Base-by-base conservation (phyloP, 2,888 invertebrate genomes). In the Melangyna quadrimaculata region DNA sequence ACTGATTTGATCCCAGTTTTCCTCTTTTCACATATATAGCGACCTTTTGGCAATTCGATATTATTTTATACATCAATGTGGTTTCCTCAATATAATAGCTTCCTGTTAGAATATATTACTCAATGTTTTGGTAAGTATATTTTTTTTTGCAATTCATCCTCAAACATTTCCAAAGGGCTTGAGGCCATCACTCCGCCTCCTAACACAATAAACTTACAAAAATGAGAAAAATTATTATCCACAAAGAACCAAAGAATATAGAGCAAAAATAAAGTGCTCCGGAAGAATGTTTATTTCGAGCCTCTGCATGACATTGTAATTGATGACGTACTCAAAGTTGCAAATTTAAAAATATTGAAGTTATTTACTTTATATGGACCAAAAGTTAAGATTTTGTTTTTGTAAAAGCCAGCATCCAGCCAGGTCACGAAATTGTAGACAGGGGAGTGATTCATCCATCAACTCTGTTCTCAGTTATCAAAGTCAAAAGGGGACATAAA, bases 261-360 rank as follows among this genome's bases (percentile, higher is more conserved):
- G 53, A 10, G 48, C n/a, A 79, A 8, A 32, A n/a, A 22, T 14
- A 29, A 69, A 57, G 37, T 69, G 48, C 63, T 70, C 40, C 22
- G 55, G 24, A 78, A 73, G 72, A 43, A 67, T 55, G 59, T 45
- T 70, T 27, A 8, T 32, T 61, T 37, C 37, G 22, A 57, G 32
- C 14, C 19, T 27, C 32, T 24, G 27, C 61, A 65, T 70, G 51
- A 5, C 59, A 57, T n/a, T 22, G 53, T 45, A 45, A 45, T 63
- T 67, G 61, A 69, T 78, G 32, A 55, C 73, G 82, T 73, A 35
- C n/a, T 37, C 32, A 53, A 72, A 78, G 45, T 73, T 82, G 53
- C 59, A 72, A 82, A 78, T 78, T 82, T 69, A 19, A 82, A 82
- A 78, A 78, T 63, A 82, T 78, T 67, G 69, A 72, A 71, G 77